phyloP scores from a whole-genome alignment of 2,888 invertebrate genomes.

The Ophonus ardosiacus region DNA sequence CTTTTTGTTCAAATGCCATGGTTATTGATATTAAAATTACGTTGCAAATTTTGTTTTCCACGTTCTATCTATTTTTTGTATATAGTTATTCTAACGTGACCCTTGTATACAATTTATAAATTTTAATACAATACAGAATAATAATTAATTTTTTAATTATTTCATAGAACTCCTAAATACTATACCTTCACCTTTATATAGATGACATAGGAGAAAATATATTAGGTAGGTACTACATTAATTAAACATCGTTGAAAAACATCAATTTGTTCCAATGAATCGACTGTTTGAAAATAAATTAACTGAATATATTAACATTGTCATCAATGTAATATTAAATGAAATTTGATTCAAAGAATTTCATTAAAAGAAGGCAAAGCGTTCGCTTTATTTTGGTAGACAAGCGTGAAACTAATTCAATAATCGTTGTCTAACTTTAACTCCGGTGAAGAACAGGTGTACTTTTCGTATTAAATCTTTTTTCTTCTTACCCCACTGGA shows the following conservation, averaged over 20 bases:
- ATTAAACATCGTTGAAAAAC: not conserved
- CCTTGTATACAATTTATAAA: too few relatives aligned
- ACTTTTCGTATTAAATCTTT: not conserved
- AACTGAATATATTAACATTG: not conserved
- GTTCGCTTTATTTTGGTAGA: not conserved
- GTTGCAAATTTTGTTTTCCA: too few relatives aligned
- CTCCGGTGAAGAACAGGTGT: not conserved
- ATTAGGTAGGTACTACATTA: not conserved
- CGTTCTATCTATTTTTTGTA: too few relatives aligned
- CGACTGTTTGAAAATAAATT: not conserved
- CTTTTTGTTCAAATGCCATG: too few relatives aligned
- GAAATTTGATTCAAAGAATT: conserved; percentile 5
- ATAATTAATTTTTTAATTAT: too few relatives aligned
- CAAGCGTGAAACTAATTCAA: not conserved
- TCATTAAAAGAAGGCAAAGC: not conserved
- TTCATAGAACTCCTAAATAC: too few relatives aligned
- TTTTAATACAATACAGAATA: too few relatives aligned
- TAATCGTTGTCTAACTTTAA: not conserved
- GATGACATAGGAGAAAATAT: not conserved
- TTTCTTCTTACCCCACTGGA: not conserved
- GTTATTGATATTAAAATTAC: too few relatives aligned
- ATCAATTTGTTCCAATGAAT: not conserved
- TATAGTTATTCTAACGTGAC: too few relatives aligned
- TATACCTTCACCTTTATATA: too few relatives aligned
- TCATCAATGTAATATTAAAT: not conserved